Evolutionary conservation across 1,140 invertebrate species (phyloP), one percentile per base, ranked within the genome.

Genomic region (Bombus soroeensis): DNA sequence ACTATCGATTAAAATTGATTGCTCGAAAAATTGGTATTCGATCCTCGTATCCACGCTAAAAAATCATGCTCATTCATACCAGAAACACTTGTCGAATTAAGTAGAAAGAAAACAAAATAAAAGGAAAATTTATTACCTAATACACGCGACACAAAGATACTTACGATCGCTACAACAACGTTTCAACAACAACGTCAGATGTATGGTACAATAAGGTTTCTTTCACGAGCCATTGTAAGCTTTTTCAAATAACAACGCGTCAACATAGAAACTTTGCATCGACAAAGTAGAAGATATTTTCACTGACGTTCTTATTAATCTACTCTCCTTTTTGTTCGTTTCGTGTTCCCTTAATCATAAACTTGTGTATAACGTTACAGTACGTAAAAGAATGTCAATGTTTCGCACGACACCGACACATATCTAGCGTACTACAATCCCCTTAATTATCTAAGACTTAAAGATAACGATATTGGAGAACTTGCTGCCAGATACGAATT

Each of bases 371-470:
- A 53, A 53, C 18, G 47, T 53, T 53, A 53, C 47, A 18, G 3
- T 62, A 28, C 59, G 28, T 62, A n/a, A 28, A 72, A 72, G 6
- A 72, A n/a, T n/a, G 25, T 41, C 8, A 43, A 71, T 32, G 18
- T 41, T 32, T 43, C 75, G 15, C 74, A 10, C 53, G 15, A 72
- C 22, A 34, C 39, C 62, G 47, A 47, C 82, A 62, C 53, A 6
- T 12, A n/a, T 41, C 10, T 28, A 59, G 22, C 82, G 41, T 43
- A 6, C 73, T 53, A 66, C 41, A 76, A 83, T 76, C 64, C 39
- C 53, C 74, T 83, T 77, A 77, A 68, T 70, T 64, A 53, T 3
- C 22, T 34, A 66, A 83, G 25, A 12, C 43, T 47, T 28, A 64
- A 41, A 59, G 41, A 53, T 53, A 77, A 39, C 75, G 39, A 70